A percentile compares a stretch with the other conserved stretches of the same genome.
Conservation (phyloP, 2,888 invertebrate species). For the Cosmia trapezina region DNA sequence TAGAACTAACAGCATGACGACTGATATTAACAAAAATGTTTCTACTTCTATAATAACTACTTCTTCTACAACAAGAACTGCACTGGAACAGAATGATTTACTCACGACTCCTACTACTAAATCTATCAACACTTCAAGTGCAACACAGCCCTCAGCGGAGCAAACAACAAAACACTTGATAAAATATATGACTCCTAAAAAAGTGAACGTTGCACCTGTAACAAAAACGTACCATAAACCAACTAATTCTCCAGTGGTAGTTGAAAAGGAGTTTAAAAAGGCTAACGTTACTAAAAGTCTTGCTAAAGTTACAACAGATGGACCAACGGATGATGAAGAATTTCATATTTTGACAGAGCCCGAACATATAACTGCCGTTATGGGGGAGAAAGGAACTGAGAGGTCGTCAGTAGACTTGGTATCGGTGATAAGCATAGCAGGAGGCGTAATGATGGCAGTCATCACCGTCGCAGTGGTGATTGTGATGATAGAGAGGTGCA, state of each 20-base stretch:
- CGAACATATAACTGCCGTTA: conserved; percentile 89
- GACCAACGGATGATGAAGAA: conserved; percentile 83
- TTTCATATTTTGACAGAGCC: conserved; percentile 90
- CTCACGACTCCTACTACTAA: conserved; percentile 58
- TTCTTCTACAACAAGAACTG: conserved; percentile 69
- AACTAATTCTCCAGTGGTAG: conserved; percentile 52
- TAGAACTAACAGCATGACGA: conserved; percentile 87
- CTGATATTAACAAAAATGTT: conserved; percentile 76
- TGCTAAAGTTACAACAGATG: conserved; percentile 77
- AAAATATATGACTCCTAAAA: conserved; percentile 58
- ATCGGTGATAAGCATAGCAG: conserved; percentile 88
- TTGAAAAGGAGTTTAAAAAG: conserved; percentile 62
- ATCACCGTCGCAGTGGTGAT: conserved; percentile 88
- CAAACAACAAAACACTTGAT: conserved; percentile 63
- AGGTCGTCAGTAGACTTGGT: conserved; percentile 84
- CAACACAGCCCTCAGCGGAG: conserved; percentile 52
- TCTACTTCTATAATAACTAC: conserved; percentile 78
- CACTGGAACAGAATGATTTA: conserved; percentile 54
- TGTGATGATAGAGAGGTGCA: conserved; percentile 87
- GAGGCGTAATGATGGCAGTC: conserved; percentile 88
- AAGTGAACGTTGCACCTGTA: conserved; percentile 55
- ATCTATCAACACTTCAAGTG: conserved; percentile 47
- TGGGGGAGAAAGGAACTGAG: conserved; percentile 85
- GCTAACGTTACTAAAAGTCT: conserved; percentile 71
- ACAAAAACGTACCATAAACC: conserved; percentile 51